Percentiles rank a stretch among this genome's conserved stretches.
These are phyloP conservation scores for Melanotaenia pygmaea DNA, from an alignment of 2,797 vertebrate genomes.

Conservation along the genomic window DNA sequence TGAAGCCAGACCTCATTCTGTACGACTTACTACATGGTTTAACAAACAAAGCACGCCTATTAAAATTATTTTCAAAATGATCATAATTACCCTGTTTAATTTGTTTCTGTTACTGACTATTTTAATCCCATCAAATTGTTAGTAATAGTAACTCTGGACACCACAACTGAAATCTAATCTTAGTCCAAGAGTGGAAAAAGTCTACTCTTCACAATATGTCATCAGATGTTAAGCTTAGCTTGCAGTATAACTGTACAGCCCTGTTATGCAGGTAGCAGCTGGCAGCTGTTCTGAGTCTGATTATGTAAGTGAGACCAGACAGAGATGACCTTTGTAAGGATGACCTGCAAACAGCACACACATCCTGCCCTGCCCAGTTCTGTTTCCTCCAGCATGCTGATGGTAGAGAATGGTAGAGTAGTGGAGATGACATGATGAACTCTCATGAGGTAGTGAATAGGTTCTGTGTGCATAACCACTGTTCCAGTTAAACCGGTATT, in stretches of 20 bases:
- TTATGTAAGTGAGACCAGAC: slow-evolving; percentile 63
- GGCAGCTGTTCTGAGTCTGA: slow-evolving; percentile 40
- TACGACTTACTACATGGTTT: not conserved
- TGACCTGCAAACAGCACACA: slow-evolving; percentile 54
- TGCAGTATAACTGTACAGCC: slow-evolving; percentile 15
- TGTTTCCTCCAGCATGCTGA: slow-evolving; percentile 75
- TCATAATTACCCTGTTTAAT: not conserved
- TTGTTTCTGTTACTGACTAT: not conserved
- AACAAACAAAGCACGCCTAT: not conserved
- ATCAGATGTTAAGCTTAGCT: not conserved
- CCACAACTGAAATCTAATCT: not conserved
- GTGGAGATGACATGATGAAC: slow-evolving; percentile 40
- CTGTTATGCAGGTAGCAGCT: slow-evolving; percentile 48
- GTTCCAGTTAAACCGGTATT: slow-evolving; percentile 46
- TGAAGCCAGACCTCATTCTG: not conserved
- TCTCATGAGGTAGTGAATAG: slow-evolving; percentile 50
- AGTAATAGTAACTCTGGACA: not conserved
- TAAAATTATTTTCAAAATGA: not conserved
- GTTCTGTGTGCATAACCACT: slow-evolving; percentile 51
- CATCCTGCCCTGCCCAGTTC: slow-evolving; percentile 75
- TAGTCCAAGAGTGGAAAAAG: not conserved
- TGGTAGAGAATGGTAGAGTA: slow-evolving; percentile 57
- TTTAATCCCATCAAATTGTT: not conserved
- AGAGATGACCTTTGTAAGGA: slow-evolving; percentile 61
- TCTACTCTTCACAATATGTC: not conserved